A percentile compares a stretch with the other conserved stretches of the same genome.
These are phyloP conservation scores for Nycticryphes semicollaris DNA, from an alignment of 2,113 vertebrate genomes.

Conservation along the genomic window DNA sequence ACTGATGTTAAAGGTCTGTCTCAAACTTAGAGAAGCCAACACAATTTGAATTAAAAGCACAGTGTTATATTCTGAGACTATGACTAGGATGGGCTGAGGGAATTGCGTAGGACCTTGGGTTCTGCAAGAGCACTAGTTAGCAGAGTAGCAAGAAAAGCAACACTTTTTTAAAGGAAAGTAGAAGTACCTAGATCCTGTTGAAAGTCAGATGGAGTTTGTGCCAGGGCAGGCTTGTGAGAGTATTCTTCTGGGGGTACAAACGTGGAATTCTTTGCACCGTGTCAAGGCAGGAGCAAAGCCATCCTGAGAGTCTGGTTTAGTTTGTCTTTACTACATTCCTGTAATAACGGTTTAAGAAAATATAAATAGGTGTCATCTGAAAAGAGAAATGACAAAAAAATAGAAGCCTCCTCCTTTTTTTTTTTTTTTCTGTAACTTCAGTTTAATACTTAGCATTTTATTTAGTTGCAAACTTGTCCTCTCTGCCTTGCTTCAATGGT, in stretches of 20 bases:
- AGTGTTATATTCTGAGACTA: not conserved
- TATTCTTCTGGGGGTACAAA: not conserved
- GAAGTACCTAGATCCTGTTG: not conserved
- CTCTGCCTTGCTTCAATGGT: slow-evolving; percentile 10
- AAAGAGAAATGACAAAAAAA: not conserved
- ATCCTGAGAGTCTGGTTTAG: not conserved
- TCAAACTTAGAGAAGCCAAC: not conserved
- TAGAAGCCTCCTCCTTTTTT: not conserved
- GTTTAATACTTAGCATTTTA: slow-evolving; percentile 14
- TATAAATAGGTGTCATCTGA: not conserved
- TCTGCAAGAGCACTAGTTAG: not conserved
- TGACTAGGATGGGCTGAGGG: not conserved
- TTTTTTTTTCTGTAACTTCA: not conserved
- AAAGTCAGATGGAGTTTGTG: not conserved
- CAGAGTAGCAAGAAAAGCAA: not conserved
- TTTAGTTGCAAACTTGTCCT: slow-evolving; percentile 11
- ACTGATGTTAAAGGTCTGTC: slow-evolving; percentile 35
- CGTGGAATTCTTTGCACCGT: not conserved
- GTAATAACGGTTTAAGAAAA: not conserved
- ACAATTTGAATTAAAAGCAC: not conserved
- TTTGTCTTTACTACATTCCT: not conserved
- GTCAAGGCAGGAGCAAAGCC: not conserved
- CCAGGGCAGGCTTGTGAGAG: not conserved
- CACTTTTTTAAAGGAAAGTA: not conserved
- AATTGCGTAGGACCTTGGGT: not conserved